Evolutionary conservation across 2,888 invertebrate genomes (phyloP).

Genomic region (Megalurothrips usitatus): DNA sequence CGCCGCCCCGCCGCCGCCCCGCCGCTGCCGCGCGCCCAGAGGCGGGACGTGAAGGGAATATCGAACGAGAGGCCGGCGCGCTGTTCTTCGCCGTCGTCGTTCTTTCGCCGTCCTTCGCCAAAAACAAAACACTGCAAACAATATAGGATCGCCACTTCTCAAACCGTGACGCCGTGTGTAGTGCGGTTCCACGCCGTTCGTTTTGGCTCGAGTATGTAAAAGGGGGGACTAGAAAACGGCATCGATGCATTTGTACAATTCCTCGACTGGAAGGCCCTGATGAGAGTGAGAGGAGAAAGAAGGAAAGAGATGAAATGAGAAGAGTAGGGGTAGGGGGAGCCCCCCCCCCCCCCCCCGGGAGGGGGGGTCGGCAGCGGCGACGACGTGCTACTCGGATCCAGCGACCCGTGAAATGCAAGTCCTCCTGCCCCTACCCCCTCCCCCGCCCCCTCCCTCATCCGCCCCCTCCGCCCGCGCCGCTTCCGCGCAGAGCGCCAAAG

Average conservation of each 20-base stretch:
- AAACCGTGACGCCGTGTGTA: too few species aligned
- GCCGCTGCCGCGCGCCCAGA: background rate
- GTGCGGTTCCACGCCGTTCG: too few species aligned
- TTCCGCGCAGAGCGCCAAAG: background rate
- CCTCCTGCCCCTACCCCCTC: background rate
- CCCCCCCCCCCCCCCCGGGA: too few species aligned
- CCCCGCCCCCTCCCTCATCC: background rate
- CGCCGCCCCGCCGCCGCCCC: too few species aligned
- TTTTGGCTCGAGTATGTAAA: too few species aligned
- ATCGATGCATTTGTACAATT: too few species aligned
- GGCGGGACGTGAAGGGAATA: background rate
- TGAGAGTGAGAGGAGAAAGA: background rate
- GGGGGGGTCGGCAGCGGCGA: background rate
- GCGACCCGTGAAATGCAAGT: constrained; percentile 5
- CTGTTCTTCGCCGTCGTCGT: background rate
- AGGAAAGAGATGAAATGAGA: background rate
- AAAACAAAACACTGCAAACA: too few species aligned
- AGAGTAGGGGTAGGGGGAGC: background rate
- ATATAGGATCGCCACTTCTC: too few species aligned
- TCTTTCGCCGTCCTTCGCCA: background rate
- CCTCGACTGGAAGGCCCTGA: too few species aligned
- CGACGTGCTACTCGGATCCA: background rate
- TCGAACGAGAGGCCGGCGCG: background rate
- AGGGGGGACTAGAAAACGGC: too few species aligned
- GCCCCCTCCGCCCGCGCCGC: background rate